Base-by-base conservation (phyloP, 1,140 invertebrate species). In the Homalodisca vitripennis region DNA sequence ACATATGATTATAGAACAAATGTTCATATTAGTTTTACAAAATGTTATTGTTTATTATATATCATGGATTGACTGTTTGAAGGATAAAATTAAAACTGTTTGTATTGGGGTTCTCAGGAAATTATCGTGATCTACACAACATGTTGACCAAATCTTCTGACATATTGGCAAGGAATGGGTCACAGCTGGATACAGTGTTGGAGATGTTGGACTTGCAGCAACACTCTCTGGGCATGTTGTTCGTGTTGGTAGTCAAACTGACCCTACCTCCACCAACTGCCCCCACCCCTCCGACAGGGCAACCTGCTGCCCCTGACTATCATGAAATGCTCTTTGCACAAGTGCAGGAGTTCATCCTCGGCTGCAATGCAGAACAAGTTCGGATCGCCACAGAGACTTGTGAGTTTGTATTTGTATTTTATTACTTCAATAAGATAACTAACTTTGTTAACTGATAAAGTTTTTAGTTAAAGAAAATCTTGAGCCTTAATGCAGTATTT, bases 161-260 rank as follows among this genome's bases (percentile, higher is more conserved):
- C 53, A 81, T 91, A 0, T 80, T 97, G n/a, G 80, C 87, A 48
- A 90, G 93, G 75, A 94, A 95, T 82, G 85, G 84, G 72, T 87
- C 87, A 69, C 92, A 95, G 78, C 81, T 97, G 70, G 93, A 94
- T 77, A 95, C 90, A 80, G 93, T 69, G 0, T 81, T 96, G 72
- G 92, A 93, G 78, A 95, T 93, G 1, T 82, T 97, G 22, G 92
- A 96, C 79, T 80, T 93, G 34, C 92, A 95, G 75, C 91, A 95
- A 76, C 92, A 97, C 82, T 94, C 93, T 17, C 80, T 97, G 22
- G 93, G 93, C 24, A 87, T 94, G 57, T 79, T 97, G 30, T 91
- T 91, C 66, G 91, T 97, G n/a, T 80, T 97, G 66, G 88, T 88
- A 75, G 91, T 89, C 13, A 91, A 92, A 80, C 87, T 78, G 26